Base-by-base conservation (phyloP, 2,888 invertebrate genomes). In the Apodemia duryi region DNA sequence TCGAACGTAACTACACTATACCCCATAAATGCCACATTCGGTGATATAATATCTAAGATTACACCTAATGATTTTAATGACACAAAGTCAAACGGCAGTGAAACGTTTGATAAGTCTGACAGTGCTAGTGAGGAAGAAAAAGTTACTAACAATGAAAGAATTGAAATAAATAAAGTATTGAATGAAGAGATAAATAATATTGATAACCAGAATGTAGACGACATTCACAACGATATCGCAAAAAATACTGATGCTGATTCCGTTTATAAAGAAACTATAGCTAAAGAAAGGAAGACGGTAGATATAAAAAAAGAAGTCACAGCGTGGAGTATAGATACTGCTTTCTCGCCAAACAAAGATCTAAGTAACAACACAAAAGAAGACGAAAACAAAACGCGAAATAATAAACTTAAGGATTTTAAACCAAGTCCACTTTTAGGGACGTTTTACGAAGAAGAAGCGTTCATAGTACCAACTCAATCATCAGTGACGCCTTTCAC, bases 361-460 rank as follows among this genome's bases (percentile, higher is more conserved):
- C 11, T 54, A 11, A 28, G 10, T 10, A 54, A 54, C 29, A 29
- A 77, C 62, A 77, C 82, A 1, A 77, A 74, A 21, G 74, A 75
- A 21, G 69, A 69, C n/a, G 69, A 74, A 41, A 73, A 71, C n/a
- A 74, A 73, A 46, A 69, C 67, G 6, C 52, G 64, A n/a, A 63
- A 62, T n/a, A 79, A 80, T 62, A 72, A 70, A 38, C 73, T 72
- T 11, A 80, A 81, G 28, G 83, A 84, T 61, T 93, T 93, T 68
- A 88, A 83, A 64, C 93, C 93, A 2, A 94, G 93, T 74, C 91
- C 86, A 10, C 92, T 89, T 72, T 70, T 93, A 43, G 92, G 89
- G 21, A 84, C 81, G 51, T 86, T 85, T 69, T 87, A 88, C 69
- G 93, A 93, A 71, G 82, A 78, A 66, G 88, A 88, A 60, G 79